Base-by-base conservation (phyloP, 2,888 invertebrate genomes). In the Priocnemis perturbator region DNA sequence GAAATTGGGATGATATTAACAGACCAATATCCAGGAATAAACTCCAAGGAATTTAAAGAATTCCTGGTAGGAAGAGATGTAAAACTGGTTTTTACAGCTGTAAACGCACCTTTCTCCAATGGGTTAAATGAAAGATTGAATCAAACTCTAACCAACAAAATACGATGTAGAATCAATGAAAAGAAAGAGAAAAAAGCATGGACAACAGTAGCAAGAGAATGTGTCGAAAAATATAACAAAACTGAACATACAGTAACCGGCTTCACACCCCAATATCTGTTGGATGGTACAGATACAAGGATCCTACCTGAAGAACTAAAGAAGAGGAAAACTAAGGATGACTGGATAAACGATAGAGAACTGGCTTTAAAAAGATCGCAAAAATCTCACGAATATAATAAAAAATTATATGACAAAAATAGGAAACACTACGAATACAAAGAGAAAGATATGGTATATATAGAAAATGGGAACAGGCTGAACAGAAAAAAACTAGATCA, bases 371-470 rank as follows among this genome's bases (percentile, higher is more conserved):
- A 58, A 52, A 60, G 37, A 23, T 26, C 60, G 15, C 23, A 23
- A 14, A 48, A 23, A 60, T 50, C 50, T 11, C 67, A 67, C 14
- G 9, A 61, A 0, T 61, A 62, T 3, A 67, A 61, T 7, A 67
- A 67, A 57, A 50, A 0, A 0, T 14, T 57, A 67, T 58, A 50
- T 44, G 47, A 67, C 26, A 67, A 30, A 61, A 37, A 44, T 65
- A 64, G 78, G 63, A 85, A 71, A 72, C 45, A 80, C 4, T 64
- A 79, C 23, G 60, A 78, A 47, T 85, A 85, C 50, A 77, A 83
- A 14, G 74, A 76, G 11, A 82, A 83, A 55, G 84, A 86, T 68
- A 52, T 66, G 44, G 85, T 83, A 15, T 84, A 74, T 61, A n/a
- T n/a, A n/a, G n/a, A n/a, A n/a, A n/a, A n/a, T n/a, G n/a, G n/a